These are phyloP conservation scores for Hiodon tergisus DNA, from an alignment of 2,113 vertebrate genomes.

Conservation along the genomic window DNA sequence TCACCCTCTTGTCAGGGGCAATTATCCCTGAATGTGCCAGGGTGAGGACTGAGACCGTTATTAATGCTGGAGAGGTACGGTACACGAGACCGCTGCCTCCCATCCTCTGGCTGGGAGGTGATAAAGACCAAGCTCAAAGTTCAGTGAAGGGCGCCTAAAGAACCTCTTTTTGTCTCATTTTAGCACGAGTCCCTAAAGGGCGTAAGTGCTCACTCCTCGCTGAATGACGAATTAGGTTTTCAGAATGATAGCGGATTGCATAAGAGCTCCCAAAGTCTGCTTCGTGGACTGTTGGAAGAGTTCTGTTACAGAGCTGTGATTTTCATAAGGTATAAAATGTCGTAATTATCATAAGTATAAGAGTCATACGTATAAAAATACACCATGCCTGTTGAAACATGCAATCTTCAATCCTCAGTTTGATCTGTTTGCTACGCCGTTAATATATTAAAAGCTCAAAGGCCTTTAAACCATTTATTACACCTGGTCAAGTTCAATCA, in stretches of 20 bases:
- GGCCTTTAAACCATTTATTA: no score
- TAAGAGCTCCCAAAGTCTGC: background rate
- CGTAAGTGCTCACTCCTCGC: background rate
- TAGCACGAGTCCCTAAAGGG: constrained; percentile 4
- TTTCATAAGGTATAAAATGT: no score
- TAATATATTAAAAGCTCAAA: no score
- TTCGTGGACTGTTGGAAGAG: background rate
- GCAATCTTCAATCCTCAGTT: no score
- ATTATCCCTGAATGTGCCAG: constrained; percentile 87
- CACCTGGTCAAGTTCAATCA: no score
- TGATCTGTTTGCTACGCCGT: no score
- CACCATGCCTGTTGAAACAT: no score
- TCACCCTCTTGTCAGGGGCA: constrained; percentile 95
- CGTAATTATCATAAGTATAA: no score
- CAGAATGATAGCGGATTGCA: background rate
- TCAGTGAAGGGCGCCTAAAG: constrained; percentile 33
- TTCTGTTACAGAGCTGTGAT: background rate
- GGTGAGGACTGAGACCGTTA: constrained; percentile 66
- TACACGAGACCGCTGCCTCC: constrained; percentile 38
- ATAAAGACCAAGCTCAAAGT: constrained; percentile 33
- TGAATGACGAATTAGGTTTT: background rate
- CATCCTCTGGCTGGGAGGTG: constrained; percentile 42
- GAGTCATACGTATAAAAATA: no score
- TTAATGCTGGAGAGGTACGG: constrained; percentile 45
- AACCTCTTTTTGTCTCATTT: constrained; percentile 39